Evolutionary conservation across 2,797 vertebrate species (phyloP).

Genomic region (Iguana delicatissima): DNA sequence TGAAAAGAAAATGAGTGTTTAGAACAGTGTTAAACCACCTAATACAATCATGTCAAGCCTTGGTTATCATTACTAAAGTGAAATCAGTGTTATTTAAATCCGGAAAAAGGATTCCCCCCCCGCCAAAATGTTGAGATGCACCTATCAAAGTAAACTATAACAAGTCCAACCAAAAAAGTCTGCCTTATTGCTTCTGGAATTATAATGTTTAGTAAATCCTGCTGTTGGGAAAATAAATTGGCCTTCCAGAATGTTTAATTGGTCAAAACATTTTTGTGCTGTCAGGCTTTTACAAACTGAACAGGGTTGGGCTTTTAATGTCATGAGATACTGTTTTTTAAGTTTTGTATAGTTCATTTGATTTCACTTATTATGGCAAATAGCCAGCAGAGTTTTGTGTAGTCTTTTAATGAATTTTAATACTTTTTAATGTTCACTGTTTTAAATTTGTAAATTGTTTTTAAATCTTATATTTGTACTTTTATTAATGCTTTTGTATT

Average conservation of each 20-base stretch:
- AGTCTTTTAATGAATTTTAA: too few species aligned
- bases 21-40: not conserved
- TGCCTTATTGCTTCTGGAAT: not conserved
- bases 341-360: too few species aligned
- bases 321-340: too few species aligned
- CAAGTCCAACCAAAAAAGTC: not conserved
- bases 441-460: too few species aligned
- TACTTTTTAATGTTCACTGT: too few species aligned
- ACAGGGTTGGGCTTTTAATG: too few species aligned
- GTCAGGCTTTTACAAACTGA: too few species aligned
- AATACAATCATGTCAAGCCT: not conserved
- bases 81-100: slow-evolving; percentile 3
- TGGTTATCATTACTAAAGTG: not conserved
- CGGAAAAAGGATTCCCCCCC: not conserved
- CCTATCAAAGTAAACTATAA: not conserved
- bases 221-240: not conserved
- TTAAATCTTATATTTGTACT: too few species aligned
- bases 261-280: too few species aligned
- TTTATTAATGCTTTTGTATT: too few species aligned
- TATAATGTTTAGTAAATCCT: not conserved
- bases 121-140: not conserved
- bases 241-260: not conserved
- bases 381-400: too few species aligned
- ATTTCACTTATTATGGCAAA: too few species aligned
- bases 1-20: not conserved